Base-by-base conservation (phyloP, 1,140 invertebrate species). In the Helicoverpa zea region DNA sequence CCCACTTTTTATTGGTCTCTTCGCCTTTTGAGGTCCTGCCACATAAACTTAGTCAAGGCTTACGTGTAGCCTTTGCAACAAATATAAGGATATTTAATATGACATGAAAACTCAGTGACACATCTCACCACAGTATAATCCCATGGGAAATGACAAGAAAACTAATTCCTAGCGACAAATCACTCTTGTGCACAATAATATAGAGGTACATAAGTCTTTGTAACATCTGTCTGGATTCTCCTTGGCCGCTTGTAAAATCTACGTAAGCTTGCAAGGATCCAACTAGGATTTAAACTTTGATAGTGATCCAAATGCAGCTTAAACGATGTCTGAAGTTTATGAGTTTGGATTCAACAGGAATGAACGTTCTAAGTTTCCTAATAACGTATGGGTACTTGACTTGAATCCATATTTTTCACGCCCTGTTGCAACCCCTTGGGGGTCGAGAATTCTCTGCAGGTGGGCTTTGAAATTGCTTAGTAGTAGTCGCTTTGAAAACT, bases 281-380 rank as follows among this genome's bases (percentile, higher is more conserved):
- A 18, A 18, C 35, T 13, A 18, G 64, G 64, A 68, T 68, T 68
- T 68, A 68, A 68, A 68, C 64, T 68, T 68, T 18, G 64, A 68
- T 68, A 49, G 43, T 49, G 11, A n/a, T 12, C 43, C 43, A 68
- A 68, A 68, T 23, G 16, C 64, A 16, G 10, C n/a, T 68, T 43
- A 11, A 12, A 29, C 5, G 1, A 61, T 13, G 58, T 61, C 5
- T 12, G 14, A 61, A 61, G 23, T 13, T 13, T 29, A 61, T 30
- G 5, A 61, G 2, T 29, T 30, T 14, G 11, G 23, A 59, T 59
- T 59, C 18, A 12, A 29, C 7, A 13, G 18, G 9, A 7, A 12
- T 59, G 18, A 59, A 30, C 29, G 54, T 23, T n/a, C 16, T 56
- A 16, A 58, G 58, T 14, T 43, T 7, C 5, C 35, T 7, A 43